These are phyloP conservation scores for Gnathonemus longibarbis DNA, from an alignment of 2,113 vertebrate species.

Conservation along the genomic window DNA sequence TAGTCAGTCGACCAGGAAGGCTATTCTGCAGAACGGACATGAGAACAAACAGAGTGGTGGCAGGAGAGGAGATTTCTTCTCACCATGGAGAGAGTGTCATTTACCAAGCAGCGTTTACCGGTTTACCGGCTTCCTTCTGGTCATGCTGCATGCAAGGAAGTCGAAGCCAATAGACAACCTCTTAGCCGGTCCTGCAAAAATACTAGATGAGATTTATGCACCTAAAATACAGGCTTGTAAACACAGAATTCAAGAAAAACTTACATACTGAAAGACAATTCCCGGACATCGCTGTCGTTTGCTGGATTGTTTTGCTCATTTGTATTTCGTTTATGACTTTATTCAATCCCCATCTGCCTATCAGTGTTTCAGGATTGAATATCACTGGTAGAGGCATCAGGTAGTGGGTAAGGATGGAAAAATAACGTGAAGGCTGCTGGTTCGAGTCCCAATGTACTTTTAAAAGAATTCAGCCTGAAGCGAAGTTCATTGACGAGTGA, in stretches of 20 bases:
- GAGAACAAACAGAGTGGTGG: not conserved
- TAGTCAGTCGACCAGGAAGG: not conserved
- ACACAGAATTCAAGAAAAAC: not conserved
- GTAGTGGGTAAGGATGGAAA: not conserved
- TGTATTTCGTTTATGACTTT: not conserved
- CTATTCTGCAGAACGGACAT: not conserved
- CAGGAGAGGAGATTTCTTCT: not conserved
- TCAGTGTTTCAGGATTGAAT: not conserved
- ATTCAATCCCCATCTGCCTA: not conserved
- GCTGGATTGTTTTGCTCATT: not conserved
- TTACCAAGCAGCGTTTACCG: slow-evolving; percentile 71
- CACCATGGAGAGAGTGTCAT: not conserved
- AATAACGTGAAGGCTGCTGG: not conserved
- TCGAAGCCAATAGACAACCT: not conserved
- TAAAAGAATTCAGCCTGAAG: not conserved
- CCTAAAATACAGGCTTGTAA: not conserved
- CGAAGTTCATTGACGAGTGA: not conserved
- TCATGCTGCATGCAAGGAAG: slow-evolving; percentile 60
- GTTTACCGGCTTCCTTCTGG: slow-evolving; percentile 77
- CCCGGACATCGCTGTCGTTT: not conserved
- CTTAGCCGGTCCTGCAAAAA: not conserved
- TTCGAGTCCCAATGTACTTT: not conserved
- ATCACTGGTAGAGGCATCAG: not conserved
- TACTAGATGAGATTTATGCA: not conserved
- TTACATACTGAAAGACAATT: not conserved